phyloP scores from a whole-genome alignment of 2,113 vertebrate species.

The Fulica atra region DNA sequence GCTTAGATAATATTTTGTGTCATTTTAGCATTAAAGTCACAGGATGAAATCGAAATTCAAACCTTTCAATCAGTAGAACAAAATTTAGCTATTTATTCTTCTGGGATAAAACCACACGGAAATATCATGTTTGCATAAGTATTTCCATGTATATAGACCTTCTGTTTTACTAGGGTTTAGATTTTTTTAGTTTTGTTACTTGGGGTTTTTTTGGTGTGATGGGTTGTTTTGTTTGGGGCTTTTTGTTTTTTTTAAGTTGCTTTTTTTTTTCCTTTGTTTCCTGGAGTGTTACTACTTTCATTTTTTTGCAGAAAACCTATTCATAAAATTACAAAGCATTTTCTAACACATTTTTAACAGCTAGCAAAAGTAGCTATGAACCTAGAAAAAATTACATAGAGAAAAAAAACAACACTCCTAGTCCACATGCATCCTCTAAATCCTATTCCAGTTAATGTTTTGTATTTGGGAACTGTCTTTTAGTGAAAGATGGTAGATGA shows the following conservation, averaged over 20 bases:
- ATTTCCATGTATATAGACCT: not conserved
- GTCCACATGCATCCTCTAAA: not conserved
- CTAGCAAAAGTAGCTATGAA: not conserved
- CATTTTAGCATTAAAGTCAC: not conserved
- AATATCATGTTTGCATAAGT: not conserved
- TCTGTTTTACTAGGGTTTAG: not conserved
- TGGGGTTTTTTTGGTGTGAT: not conserved
- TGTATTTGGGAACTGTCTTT: not conserved
- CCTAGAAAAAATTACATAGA: not conserved
- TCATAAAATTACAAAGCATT: not conserved
- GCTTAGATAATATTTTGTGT: not conserved
- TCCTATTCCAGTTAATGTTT: not conserved
- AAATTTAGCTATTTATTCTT: not conserved
- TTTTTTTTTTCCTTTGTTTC: not conserved
- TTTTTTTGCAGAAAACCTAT: not conserved
- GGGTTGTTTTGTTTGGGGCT: not conserved
- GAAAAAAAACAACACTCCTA: accelerated
- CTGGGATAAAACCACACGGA: not conserved
- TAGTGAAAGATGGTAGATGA: not conserved
- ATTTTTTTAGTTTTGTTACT: not conserved
- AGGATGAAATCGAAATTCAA: not conserved
- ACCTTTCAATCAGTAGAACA: not conserved
- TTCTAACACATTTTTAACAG: not conserved
- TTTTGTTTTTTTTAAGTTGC: not conserved
- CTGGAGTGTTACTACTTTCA: accelerated